phyloP scores from a whole-genome alignment of 2,113 vertebrate species.

The Aptenodytes patagonicus region DNA sequence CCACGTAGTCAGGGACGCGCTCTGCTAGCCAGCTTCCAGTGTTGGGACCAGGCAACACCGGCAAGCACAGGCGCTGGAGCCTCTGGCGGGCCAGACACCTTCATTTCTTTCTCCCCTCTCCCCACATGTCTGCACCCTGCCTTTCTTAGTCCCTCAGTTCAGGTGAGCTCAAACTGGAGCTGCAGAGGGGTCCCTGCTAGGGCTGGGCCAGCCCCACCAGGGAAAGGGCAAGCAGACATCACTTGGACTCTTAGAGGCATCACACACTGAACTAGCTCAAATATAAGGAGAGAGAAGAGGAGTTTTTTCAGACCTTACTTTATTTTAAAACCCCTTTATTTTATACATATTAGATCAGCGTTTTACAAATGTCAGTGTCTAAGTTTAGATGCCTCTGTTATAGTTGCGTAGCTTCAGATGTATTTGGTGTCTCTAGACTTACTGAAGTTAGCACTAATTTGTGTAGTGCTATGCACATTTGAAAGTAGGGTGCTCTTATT shows the following conservation, averaged over 20 bases:
- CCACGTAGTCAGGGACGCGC: accelerated
- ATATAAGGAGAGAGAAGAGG: not conserved
- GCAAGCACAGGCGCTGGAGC: accelerated
- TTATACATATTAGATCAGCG: not conserved
- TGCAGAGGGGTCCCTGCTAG: not conserved
- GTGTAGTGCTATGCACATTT: not conserved
- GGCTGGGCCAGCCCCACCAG: not conserved
- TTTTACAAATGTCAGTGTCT: not conserved
- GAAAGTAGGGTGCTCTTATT: not conserved
- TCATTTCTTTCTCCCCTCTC: not conserved
- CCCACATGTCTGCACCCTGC: not conserved
- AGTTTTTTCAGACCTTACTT: not conserved
- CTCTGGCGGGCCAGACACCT: not conserved
- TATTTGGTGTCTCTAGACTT: not conserved
- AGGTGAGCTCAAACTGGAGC: not conserved
- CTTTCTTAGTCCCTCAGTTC: not conserved
- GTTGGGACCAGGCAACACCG: accelerated
- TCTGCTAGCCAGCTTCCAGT: not conserved
- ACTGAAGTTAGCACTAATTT: not conserved
- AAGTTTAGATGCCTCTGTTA: not conserved
- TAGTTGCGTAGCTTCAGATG: not conserved
- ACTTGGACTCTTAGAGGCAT: not conserved
- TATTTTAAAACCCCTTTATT: not conserved
- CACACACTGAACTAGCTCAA: not conserved
- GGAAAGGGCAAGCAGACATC: not conserved